Base-by-base conservation (phyloP, 2,113 vertebrate genomes). In the Pseudopodoces humilis region DNA sequence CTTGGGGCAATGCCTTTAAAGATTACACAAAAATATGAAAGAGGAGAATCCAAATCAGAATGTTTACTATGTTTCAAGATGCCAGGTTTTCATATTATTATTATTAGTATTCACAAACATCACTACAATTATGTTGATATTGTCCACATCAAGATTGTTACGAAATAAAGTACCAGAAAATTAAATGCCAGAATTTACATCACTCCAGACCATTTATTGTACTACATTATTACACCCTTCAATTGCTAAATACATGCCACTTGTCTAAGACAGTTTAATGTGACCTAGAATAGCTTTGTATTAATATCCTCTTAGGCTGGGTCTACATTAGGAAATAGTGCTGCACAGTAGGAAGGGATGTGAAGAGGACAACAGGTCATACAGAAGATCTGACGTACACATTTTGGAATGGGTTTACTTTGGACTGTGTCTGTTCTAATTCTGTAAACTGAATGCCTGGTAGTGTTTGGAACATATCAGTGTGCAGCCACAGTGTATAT, bases 111-210 rank as follows among this genome's bases (percentile, higher is more conserved):
- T 90, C 59, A 92, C 28, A 92, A 83, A 65, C 59, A 83, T 69
- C 0, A 0, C 79, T 58, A 75, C 59, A 80, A 77, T 63, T 53
- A 41, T 43, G 67, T 80, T 90, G 74, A 86, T 86, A 74, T 35
- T 55, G 46, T 88, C 62, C 53, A 64, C 43, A 72, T 83, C 27
- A 43, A 63, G 69, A 74, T 62, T 88, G 58, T 91, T 96, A 84
- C 89, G 74, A 96, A 95, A 91, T 82, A 64, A 89, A 96, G 41
- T 65, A 85, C 31, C 44, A 90, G 88, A 90, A 90, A 85, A 95
- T 92, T 44, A 94, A 96, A 96, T 95, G 67, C 65, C 84, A 75
- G 75, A 69, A 90, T 94, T 95, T 86, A 77, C 59, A 90, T 86
- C 92, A 93, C 75, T 79, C 58, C 55, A 47, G 50, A 74, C 37